Evolutionary conservation across 1,140 invertebrate genomes (phyloP), one percentile per base, ranked within the genome.

Genomic region (Drosophila miranda): DNA sequence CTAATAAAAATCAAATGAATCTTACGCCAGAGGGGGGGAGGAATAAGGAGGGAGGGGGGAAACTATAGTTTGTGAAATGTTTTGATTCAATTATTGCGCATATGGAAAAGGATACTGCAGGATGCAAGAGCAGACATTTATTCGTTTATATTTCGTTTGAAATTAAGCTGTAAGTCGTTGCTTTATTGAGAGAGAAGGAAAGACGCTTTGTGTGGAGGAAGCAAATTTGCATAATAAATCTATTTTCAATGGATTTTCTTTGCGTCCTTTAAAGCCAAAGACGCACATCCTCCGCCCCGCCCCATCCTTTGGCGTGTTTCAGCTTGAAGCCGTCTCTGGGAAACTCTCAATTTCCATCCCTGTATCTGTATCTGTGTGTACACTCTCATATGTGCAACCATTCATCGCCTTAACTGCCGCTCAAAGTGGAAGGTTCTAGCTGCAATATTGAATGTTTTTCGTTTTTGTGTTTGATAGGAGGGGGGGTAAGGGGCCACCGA

Each of bases 211-310:
- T 34, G 30, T 34, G 8, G 28, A 4, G 34, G 34, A 38, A 38
- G 58, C 69, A 73, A 84, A 84, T 89, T 89, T 89, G 72, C 86
- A 89, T 89, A 89, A 78, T 89, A 89, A 89, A 89, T 89, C 80
- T 89, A 86, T 81, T 89, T 89, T 79, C 71, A 81, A 89, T 89
- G 80, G 77, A 81, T 89, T 84, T 62, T 28, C 49, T 75, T 61
- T 38, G 11, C 34, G 52, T 43, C n/a, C 42, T 41, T 62, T 38
- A 38, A 38, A 38, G 34, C 34, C 13, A 9, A 11, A 0, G 1
- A 34, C 30, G 9, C 28, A 0, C 7, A n/a, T n/a, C n/a, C n/a
- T n/a, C 2, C 7, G 0, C 23, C 23, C 23, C 5, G 23, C 23
- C 23, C 23, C 7, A 30, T 19, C 19, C 28, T 8, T 30, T 8